Base-by-base conservation (phyloP, 2,113 vertebrate genomes). In the Oncorhynchus mykiss region DNA sequence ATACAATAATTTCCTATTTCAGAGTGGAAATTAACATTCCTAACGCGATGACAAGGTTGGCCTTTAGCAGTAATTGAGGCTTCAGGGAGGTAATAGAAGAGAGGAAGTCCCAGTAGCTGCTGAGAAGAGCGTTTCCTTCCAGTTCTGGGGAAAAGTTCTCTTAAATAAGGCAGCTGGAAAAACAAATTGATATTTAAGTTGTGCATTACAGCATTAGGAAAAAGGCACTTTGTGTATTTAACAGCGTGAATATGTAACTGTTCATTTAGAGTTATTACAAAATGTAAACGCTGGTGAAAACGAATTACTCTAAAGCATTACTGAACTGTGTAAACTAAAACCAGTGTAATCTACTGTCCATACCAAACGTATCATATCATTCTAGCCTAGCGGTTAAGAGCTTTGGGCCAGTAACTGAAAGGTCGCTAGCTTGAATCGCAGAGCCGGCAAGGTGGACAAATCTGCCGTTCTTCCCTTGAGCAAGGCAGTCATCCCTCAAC, bases 61-160 rank as follows among this genome's bases (percentile, higher is more conserved):
- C 85, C 82, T 91, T 86, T 90, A 78, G 78, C 65, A 75, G 77
- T 92, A 88, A 92, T 82, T 88, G 87, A 84, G 74, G 83, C 91
- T 88, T 75, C 70, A 22, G 39, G 57, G 69, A 24, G 18, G n/a
- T 18, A 9, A 34, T 72, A 72, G 69, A 22, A 82, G 62, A 72
- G 49, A 71, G 71, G 12, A 24, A 6, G 49, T 81, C 80, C 79
- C 76, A 13, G 16, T 3, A 80, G 83, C 82, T 12, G 49, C 49
- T 71, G 29, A 9, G 20, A 29, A 67, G 25, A 34, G 29, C 67
- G 67, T 85, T 80, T 82, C 11, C 60, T 39, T 49, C 51, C 66
- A 73, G 70, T 75, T 74, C 69, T 31, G 60, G 20, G 51, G 22
- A 72, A 79, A 78, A 67, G 54, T 25, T 72, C 76, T 73, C 48